A percentile compares a stretch with the other conserved stretches of the same genome.
Evolutionary conservation across 2,113 vertebrate genomes (phyloP).

Genomic region (Mustela nigripes): DNA sequence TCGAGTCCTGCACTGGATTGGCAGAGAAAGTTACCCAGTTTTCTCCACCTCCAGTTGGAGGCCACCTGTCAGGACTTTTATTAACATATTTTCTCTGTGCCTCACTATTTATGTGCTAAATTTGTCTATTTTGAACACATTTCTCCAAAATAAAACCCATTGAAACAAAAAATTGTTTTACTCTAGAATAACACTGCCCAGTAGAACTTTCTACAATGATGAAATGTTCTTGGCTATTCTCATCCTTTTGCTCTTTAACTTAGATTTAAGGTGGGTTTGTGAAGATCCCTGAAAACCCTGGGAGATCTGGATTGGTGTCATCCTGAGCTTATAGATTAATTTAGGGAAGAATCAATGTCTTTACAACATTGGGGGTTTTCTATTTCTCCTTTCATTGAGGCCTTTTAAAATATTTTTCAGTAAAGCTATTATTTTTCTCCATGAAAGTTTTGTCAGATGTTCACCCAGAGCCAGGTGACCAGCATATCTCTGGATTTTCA

Average conservation of each 20-base stretch:
- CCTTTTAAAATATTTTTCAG: constrained; percentile 36
- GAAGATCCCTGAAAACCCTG: background rate
- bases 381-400: constrained; percentile 19
- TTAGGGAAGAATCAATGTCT: background rate
- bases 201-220: background rate
- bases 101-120: constrained; percentile 36
- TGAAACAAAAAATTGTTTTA: constrained; percentile 14
- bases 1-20: background rate
- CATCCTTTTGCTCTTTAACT: constrained; percentile 3
- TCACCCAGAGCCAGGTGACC: background rate
- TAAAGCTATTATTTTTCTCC: background rate
- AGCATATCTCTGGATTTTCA: background rate
- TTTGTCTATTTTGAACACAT: constrained; percentile 7
- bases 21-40: background rate
- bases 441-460: background rate
- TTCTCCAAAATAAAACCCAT: background rate
- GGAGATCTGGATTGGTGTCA: background rate
- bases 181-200: background rate
- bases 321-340: background rate
- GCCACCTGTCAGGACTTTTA: constrained; percentile 15
- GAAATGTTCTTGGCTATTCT: background rate
- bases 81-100: background rate
- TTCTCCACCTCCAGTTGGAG: background rate
- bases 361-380: background rate
- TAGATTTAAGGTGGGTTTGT: constrained; percentile 18